Evolutionary conservation across 2,888 invertebrate genomes (phyloP).

Genomic region (Leuctra nigra): DNA sequence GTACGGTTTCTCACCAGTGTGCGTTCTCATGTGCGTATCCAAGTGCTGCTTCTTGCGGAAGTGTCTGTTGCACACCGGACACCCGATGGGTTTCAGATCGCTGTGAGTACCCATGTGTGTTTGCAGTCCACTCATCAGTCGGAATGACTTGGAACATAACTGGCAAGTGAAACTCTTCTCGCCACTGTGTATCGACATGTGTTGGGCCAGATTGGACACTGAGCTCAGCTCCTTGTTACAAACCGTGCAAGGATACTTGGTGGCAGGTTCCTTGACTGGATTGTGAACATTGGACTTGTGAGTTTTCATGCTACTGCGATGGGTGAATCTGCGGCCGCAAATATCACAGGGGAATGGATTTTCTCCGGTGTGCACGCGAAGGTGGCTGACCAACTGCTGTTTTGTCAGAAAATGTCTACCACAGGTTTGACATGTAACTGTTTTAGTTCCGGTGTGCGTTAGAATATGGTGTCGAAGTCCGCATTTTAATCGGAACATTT

Average conservation of each 20-base stretch:
- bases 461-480: no score
- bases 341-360: neutral
- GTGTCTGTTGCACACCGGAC: slow-evolving; percentile 1
- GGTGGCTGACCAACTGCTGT: neutral
- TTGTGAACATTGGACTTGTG: neutral
- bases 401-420: neutral
- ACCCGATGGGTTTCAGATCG: neutral
- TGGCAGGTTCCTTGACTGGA: no score
- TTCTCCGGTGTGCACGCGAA: slow-evolving; percentile 13
- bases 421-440: neutral
- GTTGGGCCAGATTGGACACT: neutral
- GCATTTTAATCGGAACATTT: neutral
- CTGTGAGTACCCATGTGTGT: neutral
- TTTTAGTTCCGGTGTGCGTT: no score
- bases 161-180: no score
- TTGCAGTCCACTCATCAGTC: slow-evolving; percentile 21
- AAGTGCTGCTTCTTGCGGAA: slow-evolving; percentile 20
- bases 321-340: neutral
- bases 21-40: slow-evolving; percentile 16
- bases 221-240: slow-evolving; percentile 21
- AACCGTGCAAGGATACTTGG: slow-evolving; percentile 14
- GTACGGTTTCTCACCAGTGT: slow-evolving; percentile 22
- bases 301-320: neutral
- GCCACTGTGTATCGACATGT: slow-evolving; percentile 20
- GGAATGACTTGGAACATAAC: slow-evolving; percentile 40